Evolutionary conservation across 2,797 vertebrate genomes (phyloP).

Genomic region (Cuculus canorus): DNA sequence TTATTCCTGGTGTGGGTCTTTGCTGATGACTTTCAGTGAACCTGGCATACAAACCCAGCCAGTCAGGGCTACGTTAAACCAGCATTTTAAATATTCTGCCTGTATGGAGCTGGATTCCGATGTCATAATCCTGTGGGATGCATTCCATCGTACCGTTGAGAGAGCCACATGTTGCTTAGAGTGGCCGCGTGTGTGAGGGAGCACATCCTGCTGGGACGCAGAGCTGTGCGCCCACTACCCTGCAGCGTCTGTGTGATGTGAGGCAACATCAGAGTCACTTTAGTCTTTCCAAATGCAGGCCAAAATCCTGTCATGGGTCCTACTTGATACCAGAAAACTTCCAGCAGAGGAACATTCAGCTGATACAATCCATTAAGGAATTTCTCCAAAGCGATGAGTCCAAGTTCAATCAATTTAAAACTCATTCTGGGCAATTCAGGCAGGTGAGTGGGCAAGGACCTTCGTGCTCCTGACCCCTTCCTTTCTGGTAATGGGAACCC

Average conservation of each 20-base stretch:
- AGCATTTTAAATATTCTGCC: not conserved
- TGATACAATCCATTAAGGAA: constrained; percentile 93
- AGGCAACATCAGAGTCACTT: not conserved
- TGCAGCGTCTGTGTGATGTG: not conserved
- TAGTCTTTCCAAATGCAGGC: constrained; percentile 62
- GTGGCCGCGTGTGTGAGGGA: accelerated
- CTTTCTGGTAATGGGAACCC: not conserved
- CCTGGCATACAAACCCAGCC: not conserved
- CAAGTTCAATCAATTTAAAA: constrained; percentile 94
- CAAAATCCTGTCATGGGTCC: constrained; percentile 67
- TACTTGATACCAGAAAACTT: constrained; percentile 94
- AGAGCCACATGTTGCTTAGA: not conserved
- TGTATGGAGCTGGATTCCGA: not conserved
- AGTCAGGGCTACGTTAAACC: accelerated
- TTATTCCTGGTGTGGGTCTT: not conserved
- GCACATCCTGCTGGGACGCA: not conserved
- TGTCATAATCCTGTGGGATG: not conserved
- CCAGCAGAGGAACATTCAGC: constrained; percentile 91
- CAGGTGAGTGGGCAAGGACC: constrained; percentile 82
- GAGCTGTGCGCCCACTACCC: not conserved
- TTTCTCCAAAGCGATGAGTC: constrained; percentile 90
- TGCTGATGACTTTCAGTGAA: not conserved
- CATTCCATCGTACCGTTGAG: not conserved
- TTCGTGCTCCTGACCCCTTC: accelerated
- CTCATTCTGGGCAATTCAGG: constrained; percentile 94